These are phyloP conservation scores for Dexiosoma caninum DNA, from an alignment of 2,888 invertebrate genomes.

Conservation along the genomic window DNA sequence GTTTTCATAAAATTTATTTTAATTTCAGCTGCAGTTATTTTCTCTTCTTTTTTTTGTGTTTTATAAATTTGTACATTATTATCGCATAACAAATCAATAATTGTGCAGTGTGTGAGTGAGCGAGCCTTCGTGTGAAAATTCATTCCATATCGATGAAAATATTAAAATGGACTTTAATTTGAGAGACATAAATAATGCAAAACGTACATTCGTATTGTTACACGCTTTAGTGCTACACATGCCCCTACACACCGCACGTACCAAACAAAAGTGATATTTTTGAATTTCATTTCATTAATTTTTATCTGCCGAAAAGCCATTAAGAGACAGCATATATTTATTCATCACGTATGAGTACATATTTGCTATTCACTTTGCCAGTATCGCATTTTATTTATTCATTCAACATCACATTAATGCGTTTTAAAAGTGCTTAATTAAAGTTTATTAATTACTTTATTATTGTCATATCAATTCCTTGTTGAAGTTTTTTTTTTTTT, in stretches of 20 bases:
- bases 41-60: conserved; percentile 5
- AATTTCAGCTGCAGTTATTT: conserved; percentile 21
- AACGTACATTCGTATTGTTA: not conserved
- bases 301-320: not conserved
- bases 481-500: conserved; percentile 6
- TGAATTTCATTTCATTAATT: not conserved
- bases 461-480: conserved; percentile 52
- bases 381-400: conserved; percentile 37
- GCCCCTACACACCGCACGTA: no score
- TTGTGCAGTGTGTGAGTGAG: not conserved
- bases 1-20: conserved; percentile 43
- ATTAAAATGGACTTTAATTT: not conserved
- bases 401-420: conserved; percentile 44
- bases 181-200: not conserved
- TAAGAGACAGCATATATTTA: not conserved
- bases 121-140: not conserved
- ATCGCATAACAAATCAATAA: conserved; percentile 56
- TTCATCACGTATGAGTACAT: no score
- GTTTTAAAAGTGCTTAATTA: conserved; percentile 58
- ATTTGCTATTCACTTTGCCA: not conserved
- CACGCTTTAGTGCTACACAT: not conserved
- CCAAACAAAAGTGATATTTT: no score
- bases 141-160: not conserved
- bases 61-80: conserved; percentile 39
- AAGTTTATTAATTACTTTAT: conserved; percentile 60